Evolutionary conservation across 37 sponge, comb jelly and placozoan species (phyloP), one percentile per base, ranked within the genome.

Genomic region (Sycon ciliatum): DNA sequence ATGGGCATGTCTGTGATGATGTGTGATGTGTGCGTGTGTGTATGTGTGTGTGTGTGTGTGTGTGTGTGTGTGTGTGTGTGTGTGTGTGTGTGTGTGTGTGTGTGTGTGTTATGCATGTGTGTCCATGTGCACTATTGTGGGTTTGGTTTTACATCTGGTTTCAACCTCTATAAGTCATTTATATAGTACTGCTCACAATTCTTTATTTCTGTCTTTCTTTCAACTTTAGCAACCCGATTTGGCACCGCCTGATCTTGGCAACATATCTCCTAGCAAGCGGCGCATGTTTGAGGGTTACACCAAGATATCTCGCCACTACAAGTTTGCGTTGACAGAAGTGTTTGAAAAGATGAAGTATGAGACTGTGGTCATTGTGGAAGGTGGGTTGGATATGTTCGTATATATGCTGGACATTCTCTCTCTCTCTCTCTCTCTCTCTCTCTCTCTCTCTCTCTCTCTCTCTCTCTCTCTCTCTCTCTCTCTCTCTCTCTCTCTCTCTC

Each of bases 261-360:
- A 80, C 4, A 73, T 77, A 1, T 40, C 57, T 0, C 42, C 37
- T 7, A 33, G 76, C 22, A 58, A 56, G 24, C 77, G 76, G 24
- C 61, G 55, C 40, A 58, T 53, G 13, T 1, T 83, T 2, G 36
- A 46, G 3, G 94, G 94, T 6, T 93, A 93, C 77, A 83, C 76
- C 58, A 93, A 93, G 72, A 90, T 93, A 58, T 85, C 94, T 11
- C 78, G 94, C 1, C 94, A 93, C 71, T 93, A 82, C 70, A 89
- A 83, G 69, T 93, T 83, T 83, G 94, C 94, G 1, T 65, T 93
- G 0, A 66, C 54, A 28, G 87, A 93, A 34, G 82, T 86, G n/a
- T 93, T 93, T 76, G 82, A 87, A 16, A 72, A 34, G 9, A 68
- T 83, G 65, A 37, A 71, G 11, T 77, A 74, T 38, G 13, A 83